phyloP scores from a whole-genome alignment of 2,797 vertebrate genomes.

The Rhincodon typus region DNA sequence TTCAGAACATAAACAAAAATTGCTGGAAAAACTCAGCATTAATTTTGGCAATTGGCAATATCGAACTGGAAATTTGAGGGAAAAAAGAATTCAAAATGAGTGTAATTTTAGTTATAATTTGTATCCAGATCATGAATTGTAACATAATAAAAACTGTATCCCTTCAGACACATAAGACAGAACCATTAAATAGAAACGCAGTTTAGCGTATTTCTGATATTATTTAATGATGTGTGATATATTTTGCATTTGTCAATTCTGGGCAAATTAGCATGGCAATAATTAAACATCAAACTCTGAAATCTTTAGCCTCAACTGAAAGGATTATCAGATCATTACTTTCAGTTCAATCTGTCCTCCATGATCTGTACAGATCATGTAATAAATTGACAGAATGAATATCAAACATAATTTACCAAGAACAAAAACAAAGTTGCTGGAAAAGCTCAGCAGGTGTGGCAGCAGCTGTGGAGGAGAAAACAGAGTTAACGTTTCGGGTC shows the following conservation, averaged over 20 bases:
- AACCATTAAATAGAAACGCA: neutral
- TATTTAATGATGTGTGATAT: neutral
- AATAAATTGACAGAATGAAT: neutral
- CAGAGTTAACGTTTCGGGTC: no score
- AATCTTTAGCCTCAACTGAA: neutral
- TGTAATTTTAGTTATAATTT: neutral
- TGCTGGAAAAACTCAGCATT: neutral
- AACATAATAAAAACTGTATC: neutral
- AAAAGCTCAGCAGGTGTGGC: no score
- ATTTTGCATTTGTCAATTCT: neutral
- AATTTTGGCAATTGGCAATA: neutral
- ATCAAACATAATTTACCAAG: conserved; percentile 64
- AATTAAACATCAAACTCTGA: neutral
- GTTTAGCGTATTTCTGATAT: neutral
- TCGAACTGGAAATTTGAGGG: neutral
- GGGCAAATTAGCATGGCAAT: neutral
- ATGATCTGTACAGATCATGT: neutral
- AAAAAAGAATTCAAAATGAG: neutral
- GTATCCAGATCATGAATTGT: neutral
- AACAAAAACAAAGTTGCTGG: no score
- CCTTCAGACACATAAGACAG: neutral
- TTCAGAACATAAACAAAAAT: no score
- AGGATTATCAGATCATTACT: neutral
- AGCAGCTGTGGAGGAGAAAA: no score
- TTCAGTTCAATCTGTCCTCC: neutral